Evolutionary conservation across 2,113 vertebrate genomes (phyloP), one percentile per base, ranked within the genome.

Genomic region (Maccullochella peelii): DNA sequence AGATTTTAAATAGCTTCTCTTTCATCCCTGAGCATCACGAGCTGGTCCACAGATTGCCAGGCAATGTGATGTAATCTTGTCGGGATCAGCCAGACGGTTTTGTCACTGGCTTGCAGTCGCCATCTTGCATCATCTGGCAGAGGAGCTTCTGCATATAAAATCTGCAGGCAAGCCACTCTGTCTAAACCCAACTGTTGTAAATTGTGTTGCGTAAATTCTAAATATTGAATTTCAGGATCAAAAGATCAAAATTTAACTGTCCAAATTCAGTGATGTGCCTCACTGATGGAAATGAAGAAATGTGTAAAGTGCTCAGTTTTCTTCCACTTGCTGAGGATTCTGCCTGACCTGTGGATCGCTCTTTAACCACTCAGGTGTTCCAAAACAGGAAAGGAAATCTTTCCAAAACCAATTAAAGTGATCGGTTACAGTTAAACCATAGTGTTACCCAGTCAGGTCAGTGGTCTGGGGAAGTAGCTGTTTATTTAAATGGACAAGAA

Each of bases 101-200:
- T 75, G 81, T 79, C 49, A 23, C 65, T 70, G 71, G 82, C 79
- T 73, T 27, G 52, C 30, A 0, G 30, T 70, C 20, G 50, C 81
- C 55, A 40, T 86, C 79, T 91, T 86, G 78, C 85, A 87, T 91
- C 91, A 88, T 90, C 79, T 88, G 89, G 86, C 84, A 84, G 58
- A 1, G 12, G 4, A 52, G 75, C 57, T 65, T 74, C 67, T 84
- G 80, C 65, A 25, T 76, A 86, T 88, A 87, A 87, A 88, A 87
- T 61, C 72, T 70, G 65, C 59, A 84, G 73, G 68, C 81, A 44
- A 68, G 44, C 3, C 58, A 75, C 71, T 68, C 21, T 33, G 65
- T 78, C 69, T 65, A 47, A 80, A 52, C 50, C 78, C 20, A 15
- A 80, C 27, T 14, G 54, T 27, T 83, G 70, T 77, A 68, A 84